Evolutionary conservation across 2,888 invertebrate genomes (phyloP), one percentile per base, ranked within the genome.

Genomic region (Watsonalla binaria): DNA sequence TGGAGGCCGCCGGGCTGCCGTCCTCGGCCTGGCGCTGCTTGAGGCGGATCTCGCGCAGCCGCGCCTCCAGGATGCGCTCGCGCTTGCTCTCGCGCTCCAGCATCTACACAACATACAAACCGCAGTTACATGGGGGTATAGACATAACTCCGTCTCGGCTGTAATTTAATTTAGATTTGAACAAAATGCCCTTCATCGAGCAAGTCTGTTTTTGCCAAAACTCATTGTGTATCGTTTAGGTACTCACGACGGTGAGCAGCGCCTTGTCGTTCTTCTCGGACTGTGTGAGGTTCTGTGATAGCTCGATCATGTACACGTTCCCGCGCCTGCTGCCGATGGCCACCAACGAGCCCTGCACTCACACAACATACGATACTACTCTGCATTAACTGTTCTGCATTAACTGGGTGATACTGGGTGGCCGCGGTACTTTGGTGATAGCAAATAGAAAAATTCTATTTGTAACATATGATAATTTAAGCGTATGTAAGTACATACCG

Each of bases 41-140:
- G 14, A 95, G 82, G 48, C 94, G 92, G 61, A 96, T 92, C 86
- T 98, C 98, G 59, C 97, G 92, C 73, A 95, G 93, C 65, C 97
- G 94, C 6, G 96, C 94, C 80, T 98, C 98, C 64, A 98, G 91
- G 54, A 98, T 97, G 80, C 97, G 97, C 80, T 98, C 98, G 54
- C 98, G 92, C 56, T 95, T 93, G 54, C 94, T 93, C 85, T 98
- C 97, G 52, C 97, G 92, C 67, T 98, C 97, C 69, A 98, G 93
- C 92, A 97, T 94, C 96, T 96, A 68, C 24, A 35, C n/a, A 54
- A 5, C 42, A n/a, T n/a, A 42, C 46, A 11, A 15, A 5, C 13
- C 24, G 9, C 42, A 42, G 4, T 42, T 9, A 7, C 7, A n/a
- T n/a, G n/a, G n/a, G n/a, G n/a, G n/a, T n/a, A n/a, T n/a, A n/a